phyloP scores from a whole-genome alignment of 2,888 invertebrate genomes.

The Nineta flava region DNA sequence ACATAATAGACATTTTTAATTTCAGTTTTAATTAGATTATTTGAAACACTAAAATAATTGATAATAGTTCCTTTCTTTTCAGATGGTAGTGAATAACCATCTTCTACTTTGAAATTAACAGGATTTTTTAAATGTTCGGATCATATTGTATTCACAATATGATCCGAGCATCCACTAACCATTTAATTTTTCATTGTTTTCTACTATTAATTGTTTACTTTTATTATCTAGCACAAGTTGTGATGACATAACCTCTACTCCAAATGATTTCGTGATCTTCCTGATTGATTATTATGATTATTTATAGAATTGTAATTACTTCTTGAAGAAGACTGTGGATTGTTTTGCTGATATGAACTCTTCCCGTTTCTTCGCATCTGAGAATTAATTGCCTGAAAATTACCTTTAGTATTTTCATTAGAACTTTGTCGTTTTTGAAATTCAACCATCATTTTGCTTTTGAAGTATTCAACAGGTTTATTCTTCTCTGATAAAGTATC shows the following conservation, averaged over 20 bases:
- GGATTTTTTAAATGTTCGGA: constrained; percentile 8
- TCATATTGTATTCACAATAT: constrained; percentile 10
- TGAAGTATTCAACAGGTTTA: constrained; percentile 11
- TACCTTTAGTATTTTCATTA: constrained; percentile 7
- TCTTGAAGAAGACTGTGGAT: background rate
- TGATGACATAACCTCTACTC: no score
- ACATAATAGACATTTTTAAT: no score
- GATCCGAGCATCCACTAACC: constrained; percentile 11
- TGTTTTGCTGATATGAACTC: no score
- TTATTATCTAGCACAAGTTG: no score
- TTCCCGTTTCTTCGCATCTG: no score
- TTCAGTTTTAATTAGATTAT: no score
- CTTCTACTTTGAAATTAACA: constrained; percentile 10
- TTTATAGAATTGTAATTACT: background rate
- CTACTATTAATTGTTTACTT: background rate
- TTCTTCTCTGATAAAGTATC: constrained; percentile 11
- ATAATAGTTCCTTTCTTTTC: no score
- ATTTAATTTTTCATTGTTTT: background rate
- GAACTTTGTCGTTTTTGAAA: constrained; percentile 9
- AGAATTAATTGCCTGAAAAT: constrained; percentile 2
- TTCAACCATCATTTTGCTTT: constrained; percentile 11
- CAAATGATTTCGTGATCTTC: no score
- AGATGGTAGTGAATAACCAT: constrained; percentile 3
- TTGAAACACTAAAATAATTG: no score
- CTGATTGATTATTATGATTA: constrained; percentile 1